Evolutionary conservation across 2,797 vertebrate species (phyloP).

Genomic region (Balearica regulorum): DNA sequence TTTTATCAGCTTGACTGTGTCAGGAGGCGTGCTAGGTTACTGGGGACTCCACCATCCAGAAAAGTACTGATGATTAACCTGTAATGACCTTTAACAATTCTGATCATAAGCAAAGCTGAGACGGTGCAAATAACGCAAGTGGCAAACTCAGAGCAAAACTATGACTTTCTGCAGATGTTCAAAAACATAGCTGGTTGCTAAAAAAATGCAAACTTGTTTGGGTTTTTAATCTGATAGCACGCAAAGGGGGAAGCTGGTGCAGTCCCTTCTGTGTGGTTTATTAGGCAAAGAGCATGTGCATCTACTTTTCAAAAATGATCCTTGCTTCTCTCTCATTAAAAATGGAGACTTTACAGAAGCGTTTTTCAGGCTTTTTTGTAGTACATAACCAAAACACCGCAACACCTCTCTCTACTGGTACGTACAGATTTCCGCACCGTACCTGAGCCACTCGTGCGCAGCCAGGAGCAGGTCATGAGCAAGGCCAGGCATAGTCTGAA

Average conservation of each 20-base stretch:
- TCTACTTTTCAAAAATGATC: neutral
- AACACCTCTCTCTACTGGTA: accelerated
- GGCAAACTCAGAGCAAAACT: neutral
- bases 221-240: accelerated
- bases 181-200: accelerated
- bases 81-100: neutral
- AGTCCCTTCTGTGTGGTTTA: neutral
- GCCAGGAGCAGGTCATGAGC: accelerated
- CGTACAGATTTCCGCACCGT: accelerated
- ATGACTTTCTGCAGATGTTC: neutral
- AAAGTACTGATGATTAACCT: neutral
- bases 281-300: neutral
- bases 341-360: accelerated
- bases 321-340: neutral
- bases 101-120: neutral
- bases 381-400: accelerated
- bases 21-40: neutral
- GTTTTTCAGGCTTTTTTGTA: neutral
- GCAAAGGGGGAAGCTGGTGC: neutral
- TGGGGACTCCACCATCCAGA: neutral
- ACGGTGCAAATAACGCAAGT: accelerated
- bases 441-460: accelerated
- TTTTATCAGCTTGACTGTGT: neutral
- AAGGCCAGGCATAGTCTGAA: neutral
- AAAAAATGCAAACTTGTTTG: neutral